Conservation (phyloP, 1,140 invertebrate genomes). For the Drosophila erecta region DNA sequence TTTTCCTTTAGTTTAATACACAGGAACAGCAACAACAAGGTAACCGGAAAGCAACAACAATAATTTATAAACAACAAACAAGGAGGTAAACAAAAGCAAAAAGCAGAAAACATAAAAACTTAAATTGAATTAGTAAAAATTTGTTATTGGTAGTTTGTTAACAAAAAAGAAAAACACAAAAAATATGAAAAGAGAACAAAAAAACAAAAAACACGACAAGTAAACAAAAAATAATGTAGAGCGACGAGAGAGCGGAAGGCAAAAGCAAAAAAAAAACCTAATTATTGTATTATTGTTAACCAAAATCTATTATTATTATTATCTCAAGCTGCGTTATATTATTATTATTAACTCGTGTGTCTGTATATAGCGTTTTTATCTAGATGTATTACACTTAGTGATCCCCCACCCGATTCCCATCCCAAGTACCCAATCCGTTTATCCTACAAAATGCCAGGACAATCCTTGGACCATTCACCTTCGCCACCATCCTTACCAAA, state of each 20-base stretch:
- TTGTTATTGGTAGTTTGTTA: constrained; percentile 83
- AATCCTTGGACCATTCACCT: constrained; percentile 20
- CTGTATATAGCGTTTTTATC: constrained; percentile 82
- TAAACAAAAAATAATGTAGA: constrained; percentile 46
- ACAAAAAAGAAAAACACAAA: constrained; percentile 48
- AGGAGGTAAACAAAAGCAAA: constrained; percentile 23
- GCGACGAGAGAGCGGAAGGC: constrained; percentile 42
- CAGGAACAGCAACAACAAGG: constrained; percentile 70
- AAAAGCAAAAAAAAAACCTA: constrained; percentile 55
- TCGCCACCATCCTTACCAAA: constrained; percentile 12
- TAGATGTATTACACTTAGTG: constrained; percentile 82
- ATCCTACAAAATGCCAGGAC: constrained; percentile 19
- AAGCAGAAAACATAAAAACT: constrained; percentile 45
- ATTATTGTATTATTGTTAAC: constrained; percentile 83
- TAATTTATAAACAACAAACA: constrained; percentile 64
- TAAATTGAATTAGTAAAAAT: constrained; percentile 81
- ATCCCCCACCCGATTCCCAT: constrained; percentile 3
- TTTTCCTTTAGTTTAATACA: constrained; percentile 64
- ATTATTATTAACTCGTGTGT: constrained; percentile 78
- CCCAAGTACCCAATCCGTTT: constrained; percentile 3
- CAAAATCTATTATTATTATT: constrained; percentile 82
- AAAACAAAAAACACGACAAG: constrained; percentile 32
- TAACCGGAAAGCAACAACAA: constrained; percentile 76
- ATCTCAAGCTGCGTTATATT: constrained; percentile 71
- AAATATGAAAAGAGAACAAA: constrained; percentile 12